These are phyloP conservation scores for Acanthurus leucopareius DNA, from an alignment of 2,797 vertebrate species.

Conservation along the genomic window DNA sequence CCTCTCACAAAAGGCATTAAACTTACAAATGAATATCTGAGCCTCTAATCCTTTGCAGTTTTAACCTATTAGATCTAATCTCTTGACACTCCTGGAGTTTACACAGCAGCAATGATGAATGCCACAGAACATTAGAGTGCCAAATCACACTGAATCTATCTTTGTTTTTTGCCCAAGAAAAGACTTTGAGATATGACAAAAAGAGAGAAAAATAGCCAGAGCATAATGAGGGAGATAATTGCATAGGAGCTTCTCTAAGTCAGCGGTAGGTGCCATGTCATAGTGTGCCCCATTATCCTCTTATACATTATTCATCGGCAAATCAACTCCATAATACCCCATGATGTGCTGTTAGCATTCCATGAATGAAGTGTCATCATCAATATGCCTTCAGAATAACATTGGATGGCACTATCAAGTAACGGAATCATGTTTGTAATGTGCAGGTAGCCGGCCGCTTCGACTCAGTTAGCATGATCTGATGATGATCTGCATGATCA, in stretches of 20 bases:
- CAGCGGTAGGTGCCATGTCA: slow-evolving; percentile 25
- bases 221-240: slow-evolving; percentile 1
- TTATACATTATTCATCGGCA: slow-evolving; percentile 62
- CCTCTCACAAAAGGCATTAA: slow-evolving; percentile 6
- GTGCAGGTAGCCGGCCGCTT: slow-evolving; percentile 37
- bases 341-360: slow-evolving; percentile 38
- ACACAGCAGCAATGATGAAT: slow-evolving; percentile 12
- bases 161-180: slow-evolving; percentile 11
- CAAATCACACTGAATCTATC: slow-evolving; percentile 19
- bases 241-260: slow-evolving; percentile 37
- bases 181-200: slow-evolving; percentile 27
- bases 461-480: slow-evolving; percentile 57
- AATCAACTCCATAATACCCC: slow-evolving; percentile 47
- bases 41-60: slow-evolving; percentile 28
- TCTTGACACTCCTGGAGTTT: slow-evolving; percentile 23
- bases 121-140: background rate
- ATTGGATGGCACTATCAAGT: slow-evolving; percentile 38
- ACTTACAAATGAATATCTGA: slow-evolving; percentile 23
- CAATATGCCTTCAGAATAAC: slow-evolving; percentile 39
- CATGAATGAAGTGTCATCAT: slow-evolving; percentile 55
- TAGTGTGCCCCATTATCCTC: slow-evolving; percentile 18
- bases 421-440: slow-evolving; percentile 43
- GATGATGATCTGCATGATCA: too few species aligned
- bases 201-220: slow-evolving; percentile 1
- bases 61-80: slow-evolving; percentile 39